Percentiles rank a stretch among this genome's conserved stretches.
Conservation (phyloP, 2,113 vertebrate genomes). For the Phycodurus eques region DNA sequence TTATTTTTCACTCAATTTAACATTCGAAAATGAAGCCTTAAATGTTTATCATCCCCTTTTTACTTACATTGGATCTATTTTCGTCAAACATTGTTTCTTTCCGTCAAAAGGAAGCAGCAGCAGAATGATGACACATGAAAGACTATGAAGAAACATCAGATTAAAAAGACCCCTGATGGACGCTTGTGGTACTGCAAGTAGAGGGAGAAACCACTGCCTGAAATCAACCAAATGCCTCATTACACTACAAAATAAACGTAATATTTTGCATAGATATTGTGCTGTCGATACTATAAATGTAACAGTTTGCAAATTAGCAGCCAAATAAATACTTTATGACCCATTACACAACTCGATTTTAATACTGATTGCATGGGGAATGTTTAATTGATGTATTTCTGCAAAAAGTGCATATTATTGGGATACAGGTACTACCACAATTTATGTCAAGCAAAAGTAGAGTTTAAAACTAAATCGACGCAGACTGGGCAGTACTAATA, state of each 20-base stretch:
- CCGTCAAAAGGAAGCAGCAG: neutral
- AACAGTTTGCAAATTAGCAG: too few species aligned
- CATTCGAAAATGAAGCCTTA: too few species aligned
- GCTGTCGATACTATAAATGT: too few species aligned
- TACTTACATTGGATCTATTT: neutral
- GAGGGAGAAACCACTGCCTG: neutral
- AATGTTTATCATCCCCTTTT: too few species aligned
- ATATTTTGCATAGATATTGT: too few species aligned
- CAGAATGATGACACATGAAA: slow-evolving; percentile 10
- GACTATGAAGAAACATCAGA: slow-evolving; percentile 15
- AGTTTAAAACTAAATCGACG: neutral
- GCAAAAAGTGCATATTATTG: neutral
- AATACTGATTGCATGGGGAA: neutral
- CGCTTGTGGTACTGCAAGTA: slow-evolving; percentile 11
- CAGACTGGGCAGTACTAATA: neutral
- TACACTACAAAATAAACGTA: neutral
- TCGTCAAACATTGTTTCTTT: neutral
- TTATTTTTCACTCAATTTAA: neutral
- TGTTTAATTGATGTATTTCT: neutral
- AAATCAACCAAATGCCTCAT: neutral
- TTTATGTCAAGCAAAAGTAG: neutral
- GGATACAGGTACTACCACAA: too few species aligned
- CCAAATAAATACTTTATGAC: too few species aligned
- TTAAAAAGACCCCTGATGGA: slow-evolving; percentile 42
- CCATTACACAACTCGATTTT: neutral